Conservation (phyloP, 2,113 vertebrate species). For the Nannospalax galili region DNA sequence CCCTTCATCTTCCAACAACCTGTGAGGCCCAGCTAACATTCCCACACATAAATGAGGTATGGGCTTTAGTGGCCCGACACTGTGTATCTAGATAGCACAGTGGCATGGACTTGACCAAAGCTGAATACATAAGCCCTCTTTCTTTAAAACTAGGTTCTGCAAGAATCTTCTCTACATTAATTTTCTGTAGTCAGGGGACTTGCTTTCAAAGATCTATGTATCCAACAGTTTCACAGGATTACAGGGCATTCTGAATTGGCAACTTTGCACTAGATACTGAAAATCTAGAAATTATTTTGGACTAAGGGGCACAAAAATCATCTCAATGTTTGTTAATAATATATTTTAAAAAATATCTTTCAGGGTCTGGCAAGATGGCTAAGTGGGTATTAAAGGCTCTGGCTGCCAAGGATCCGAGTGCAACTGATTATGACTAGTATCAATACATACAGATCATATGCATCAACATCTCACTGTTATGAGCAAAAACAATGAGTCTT, state of each 20-base stretch:
- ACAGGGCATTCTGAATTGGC: neutral
- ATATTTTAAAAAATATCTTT: neutral
- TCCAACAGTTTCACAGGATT: slow-evolving; percentile 5
- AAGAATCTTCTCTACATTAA: slow-evolving; percentile 11
- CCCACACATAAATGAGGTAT: no score
- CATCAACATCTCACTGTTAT: no score
- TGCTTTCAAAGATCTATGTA: slow-evolving; percentile 5
- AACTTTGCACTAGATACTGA: neutral
- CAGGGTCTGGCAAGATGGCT: neutral
- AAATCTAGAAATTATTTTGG: slow-evolving; percentile 45
- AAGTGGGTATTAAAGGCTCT: neutral
- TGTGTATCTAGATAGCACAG: neutral
- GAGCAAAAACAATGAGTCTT: no score
- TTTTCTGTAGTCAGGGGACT: neutral
- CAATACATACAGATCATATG: no score
- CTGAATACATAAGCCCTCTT: neutral
- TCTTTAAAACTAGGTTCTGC: neutral
- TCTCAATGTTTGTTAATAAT: slow-evolving; percentile 19
- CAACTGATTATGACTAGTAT: no score
- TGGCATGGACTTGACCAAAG: neutral
- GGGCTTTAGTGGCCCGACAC: neutral
- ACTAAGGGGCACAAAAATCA: neutral
- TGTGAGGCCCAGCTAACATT: neutral
- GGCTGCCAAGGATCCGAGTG: neutral
- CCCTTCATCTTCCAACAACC: neutral